Conservation (phyloP, 1,140 invertebrate species). For the Pygmarrhopalites habei region DNA sequence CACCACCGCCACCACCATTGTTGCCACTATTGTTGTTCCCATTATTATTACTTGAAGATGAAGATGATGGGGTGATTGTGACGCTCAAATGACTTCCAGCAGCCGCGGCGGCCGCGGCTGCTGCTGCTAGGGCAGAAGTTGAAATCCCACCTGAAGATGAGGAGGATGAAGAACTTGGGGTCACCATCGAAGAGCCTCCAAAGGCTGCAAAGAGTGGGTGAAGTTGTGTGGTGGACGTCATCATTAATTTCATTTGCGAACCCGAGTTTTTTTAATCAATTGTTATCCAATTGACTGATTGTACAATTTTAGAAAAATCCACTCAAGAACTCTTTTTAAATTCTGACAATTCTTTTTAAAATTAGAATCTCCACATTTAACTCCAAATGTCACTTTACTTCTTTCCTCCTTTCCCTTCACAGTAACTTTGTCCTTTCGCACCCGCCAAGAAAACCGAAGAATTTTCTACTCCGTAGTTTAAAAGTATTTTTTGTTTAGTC, state of each 20-base stretch:
- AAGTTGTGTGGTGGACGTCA: conserved; percentile 25
- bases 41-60: neutral
- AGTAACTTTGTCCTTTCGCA: too few species aligned
- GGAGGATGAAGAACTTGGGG: conserved; percentile 10
- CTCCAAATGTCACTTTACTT: too few species aligned
- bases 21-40: neutral
- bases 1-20: neutral
- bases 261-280: too few species aligned
- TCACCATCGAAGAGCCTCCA: conserved; percentile 26
- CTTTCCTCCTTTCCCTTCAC: too few species aligned
- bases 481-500: too few species aligned
- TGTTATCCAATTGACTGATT: too few species aligned
- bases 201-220: conserved; percentile 35
- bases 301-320: too few species aligned
- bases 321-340: too few species aligned
- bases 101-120: conserved; percentile 14
- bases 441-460: too few species aligned
- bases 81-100: conserved; percentile 7
- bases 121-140: conserved; percentile 14
- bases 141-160: conserved; percentile 11
- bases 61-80: neutral
- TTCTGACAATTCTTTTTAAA: too few species aligned
- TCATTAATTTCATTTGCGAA: conserved; percentile 7
- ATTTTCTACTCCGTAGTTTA: too few species aligned
- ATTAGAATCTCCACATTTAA: too few species aligned